Evolutionary conservation across 2,113 vertebrate species (phyloP), one percentile per base, ranked within the genome.

Genomic region (Thamnophis sirtalis): DNA sequence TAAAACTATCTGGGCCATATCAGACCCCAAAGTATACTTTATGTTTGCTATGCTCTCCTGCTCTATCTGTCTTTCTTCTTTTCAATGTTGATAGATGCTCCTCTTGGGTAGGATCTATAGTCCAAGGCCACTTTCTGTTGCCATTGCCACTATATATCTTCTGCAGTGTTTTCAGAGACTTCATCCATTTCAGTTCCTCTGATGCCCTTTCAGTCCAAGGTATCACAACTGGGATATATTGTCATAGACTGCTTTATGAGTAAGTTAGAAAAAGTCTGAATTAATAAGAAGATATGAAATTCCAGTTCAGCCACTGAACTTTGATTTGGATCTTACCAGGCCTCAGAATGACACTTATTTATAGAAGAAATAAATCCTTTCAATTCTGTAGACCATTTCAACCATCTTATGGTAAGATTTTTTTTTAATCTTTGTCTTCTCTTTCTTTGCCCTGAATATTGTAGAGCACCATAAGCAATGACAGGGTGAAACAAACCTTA

Each of bases 1-100:
- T 87, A 48, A 88, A 49, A 91, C 26, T 50, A 86, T 50, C 55
- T 68, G 85, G 38, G 87, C 56, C 28, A 68, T 15, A 73, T 54
- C 7, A 73, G 21, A 21, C 9, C 49, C 21, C 51, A 53, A 87
- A 9, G 10, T 26, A 33, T 24, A 73, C 11, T 50, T 92, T 33
- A 88, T 48, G 60, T 86, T 73, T 80, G 24, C 50, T 55, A 7
- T 55, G 49, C 60, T 48, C 58, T 87, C 54, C 86, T 73, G 85
- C 58, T 73, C 49, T 54, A 24, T 86, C 90, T 51, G 21, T 17
- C 56, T 53, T 24, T 33, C 60, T 21, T 26, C 50, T 48, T 48
- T 80, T 80, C 60, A 87, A 21, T 80, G 48, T 92, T 92, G 91
- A 92, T 48, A 24, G 86, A 87, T 86, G 54, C 48, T 73, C 60